Conservation (phyloP, 2,888 invertebrate genomes). For the Hirudinaria manillensis region DNA sequence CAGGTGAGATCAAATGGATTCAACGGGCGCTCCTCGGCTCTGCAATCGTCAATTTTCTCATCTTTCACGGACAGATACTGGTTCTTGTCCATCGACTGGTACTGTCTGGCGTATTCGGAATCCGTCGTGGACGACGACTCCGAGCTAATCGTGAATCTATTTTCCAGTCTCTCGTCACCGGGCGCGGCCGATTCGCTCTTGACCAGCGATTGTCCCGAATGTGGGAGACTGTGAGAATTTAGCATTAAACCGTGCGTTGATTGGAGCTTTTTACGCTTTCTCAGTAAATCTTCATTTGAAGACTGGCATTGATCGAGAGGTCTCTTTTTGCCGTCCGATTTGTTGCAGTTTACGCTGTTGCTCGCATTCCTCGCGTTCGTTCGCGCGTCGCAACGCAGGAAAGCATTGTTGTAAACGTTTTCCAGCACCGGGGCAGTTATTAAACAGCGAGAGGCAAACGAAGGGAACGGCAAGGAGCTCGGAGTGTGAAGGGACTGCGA, state of each 20-base stretch:
- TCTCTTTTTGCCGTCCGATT: not conserved
- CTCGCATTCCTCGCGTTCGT: not conserved
- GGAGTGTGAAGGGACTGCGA: slow-evolving; percentile 28
- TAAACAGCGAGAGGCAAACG: slow-evolving; percentile 24
- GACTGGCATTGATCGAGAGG: not conserved
- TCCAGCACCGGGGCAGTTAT: slow-evolving; percentile 29
- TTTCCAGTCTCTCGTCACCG: not conserved
- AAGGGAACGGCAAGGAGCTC: slow-evolving; percentile 26
- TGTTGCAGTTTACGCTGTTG: not conserved
- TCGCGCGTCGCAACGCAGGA: slow-evolving; percentile 10
- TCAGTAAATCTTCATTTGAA: slow-evolving; percentile 9
- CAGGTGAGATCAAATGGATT: too few relatives aligned
- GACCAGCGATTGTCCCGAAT: not conserved
- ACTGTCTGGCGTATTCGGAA: not conserved
- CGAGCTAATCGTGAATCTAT: not conserved
- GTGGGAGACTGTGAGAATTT: not conserved
- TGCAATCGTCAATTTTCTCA: not conserved
- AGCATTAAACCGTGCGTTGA: not conserved
- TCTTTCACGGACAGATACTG: not conserved
- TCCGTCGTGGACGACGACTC: not conserved
- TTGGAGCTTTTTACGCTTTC: slow-evolving; percentile 9
- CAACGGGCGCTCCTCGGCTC: not conserved
- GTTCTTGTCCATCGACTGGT: not conserved
- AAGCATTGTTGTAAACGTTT: slow-evolving; percentile 30
- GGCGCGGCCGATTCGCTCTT: not conserved